Conservation (phyloP, 2,888 invertebrate species). For the Eilema sororculum region DNA sequence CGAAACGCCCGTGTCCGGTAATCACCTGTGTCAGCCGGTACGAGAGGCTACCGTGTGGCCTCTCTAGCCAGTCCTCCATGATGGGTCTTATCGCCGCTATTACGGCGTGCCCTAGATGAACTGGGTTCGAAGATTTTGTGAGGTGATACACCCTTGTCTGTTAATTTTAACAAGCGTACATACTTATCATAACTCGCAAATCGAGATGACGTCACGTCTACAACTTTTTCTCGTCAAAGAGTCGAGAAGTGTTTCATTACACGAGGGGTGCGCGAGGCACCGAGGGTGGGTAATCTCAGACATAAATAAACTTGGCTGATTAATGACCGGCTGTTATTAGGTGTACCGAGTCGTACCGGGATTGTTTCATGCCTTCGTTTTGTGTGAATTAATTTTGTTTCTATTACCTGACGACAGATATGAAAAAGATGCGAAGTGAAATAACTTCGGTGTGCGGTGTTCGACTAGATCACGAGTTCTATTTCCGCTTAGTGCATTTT, state of each 20-base stretch:
- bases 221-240: slow-evolving; percentile 11
- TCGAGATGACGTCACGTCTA: slow-evolving; percentile 5
- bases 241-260: slow-evolving; percentile 36
- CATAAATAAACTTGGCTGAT: slow-evolving; percentile 44
- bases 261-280: slow-evolving; percentile 24
- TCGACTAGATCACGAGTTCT: no score
- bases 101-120: no score
- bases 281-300: slow-evolving; percentile 32
- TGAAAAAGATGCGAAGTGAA: no score
- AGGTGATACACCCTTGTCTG: not conserved
- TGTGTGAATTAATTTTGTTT: slow-evolving; percentile 29
- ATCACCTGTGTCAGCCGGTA: no score
- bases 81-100: no score
- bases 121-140: not conserved
- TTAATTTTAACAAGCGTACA: not conserved
- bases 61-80: no score
- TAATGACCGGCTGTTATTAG: slow-evolving; percentile 40
- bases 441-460: no score
- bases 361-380: slow-evolving; percentile 9
- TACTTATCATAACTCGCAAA: not conserved
- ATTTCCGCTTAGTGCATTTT: not conserved
- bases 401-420: slow-evolving; percentile 6
- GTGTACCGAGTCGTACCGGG: slow-evolving; percentile 15
- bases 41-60: no score
- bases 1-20: no score